These are phyloP conservation scores for Rhodinocichla rosea DNA, from an alignment of 2,113 vertebrate species.

Conservation along the genomic window DNA sequence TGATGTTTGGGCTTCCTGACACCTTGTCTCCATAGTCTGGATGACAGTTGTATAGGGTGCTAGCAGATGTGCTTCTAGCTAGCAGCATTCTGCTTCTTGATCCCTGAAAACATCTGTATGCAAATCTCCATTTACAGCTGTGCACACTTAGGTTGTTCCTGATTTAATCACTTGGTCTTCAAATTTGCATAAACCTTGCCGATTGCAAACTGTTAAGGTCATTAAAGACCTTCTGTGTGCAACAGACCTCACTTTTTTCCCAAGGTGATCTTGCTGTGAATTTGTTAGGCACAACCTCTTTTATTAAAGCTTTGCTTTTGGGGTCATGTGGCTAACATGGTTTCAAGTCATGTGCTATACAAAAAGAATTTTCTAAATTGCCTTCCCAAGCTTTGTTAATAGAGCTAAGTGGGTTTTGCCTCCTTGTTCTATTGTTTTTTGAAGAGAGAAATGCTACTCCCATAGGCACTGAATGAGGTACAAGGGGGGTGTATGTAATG, in stretches of 20 bases:
- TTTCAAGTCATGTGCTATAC: neutral
- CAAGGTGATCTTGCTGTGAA: neutral
- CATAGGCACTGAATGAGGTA: neutral
- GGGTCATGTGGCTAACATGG: neutral
- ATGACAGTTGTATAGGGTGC: neutral
- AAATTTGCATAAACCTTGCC: neutral
- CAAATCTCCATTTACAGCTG: neutral
- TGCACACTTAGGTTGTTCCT: neutral
- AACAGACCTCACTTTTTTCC: neutral
- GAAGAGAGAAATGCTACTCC: neutral
- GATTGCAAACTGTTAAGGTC: neutral
- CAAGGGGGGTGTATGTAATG: neutral
- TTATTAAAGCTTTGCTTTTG: neutral
- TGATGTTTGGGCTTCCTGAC: neutral
- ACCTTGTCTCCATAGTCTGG: neutral
- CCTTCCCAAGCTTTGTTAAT: neutral
- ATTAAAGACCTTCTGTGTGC: neutral
- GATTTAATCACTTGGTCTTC: neutral
- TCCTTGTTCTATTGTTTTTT: neutral
- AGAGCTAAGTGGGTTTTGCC: neutral
- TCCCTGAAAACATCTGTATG: neutral
- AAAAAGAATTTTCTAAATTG: neutral
- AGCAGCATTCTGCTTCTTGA: neutral
- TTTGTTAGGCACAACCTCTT: neutral
- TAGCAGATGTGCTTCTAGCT: neutral